These are phyloP conservation scores for Eubucco bourcierii DNA, from an alignment of 2,113 vertebrate species.

Conservation along the genomic window DNA sequence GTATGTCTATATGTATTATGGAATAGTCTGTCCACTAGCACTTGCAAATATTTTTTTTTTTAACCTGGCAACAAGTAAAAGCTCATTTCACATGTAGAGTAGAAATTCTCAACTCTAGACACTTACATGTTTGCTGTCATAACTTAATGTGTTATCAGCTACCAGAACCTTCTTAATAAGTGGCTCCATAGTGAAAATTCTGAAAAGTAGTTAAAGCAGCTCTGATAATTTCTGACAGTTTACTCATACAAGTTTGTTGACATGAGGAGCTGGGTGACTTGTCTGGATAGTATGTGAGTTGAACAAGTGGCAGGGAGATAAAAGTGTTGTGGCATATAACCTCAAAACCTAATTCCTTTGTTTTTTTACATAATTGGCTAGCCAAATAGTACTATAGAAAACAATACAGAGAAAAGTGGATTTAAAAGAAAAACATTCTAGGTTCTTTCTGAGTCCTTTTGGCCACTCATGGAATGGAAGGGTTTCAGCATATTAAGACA, in stretches of 20 bases:
- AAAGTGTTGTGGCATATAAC: no score
- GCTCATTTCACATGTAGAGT: neutral
- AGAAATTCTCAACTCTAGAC: neutral
- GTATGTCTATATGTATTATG: neutral
- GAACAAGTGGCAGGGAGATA: neutral
- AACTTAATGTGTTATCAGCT: neutral
- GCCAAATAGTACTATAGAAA: neutral
- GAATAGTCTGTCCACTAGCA: neutral
- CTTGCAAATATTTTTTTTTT: neutral
- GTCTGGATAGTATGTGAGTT: neutral
- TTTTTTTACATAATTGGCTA: neutral
- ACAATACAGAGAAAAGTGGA: neutral
- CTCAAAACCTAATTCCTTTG: no score
- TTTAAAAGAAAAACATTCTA: neutral
- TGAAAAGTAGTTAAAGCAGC: neutral
- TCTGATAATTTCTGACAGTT: neutral
- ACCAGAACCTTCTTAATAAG: slow-evolving; percentile 32
- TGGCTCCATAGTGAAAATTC: neutral
- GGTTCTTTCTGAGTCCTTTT: neutral
- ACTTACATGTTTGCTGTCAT: neutral
- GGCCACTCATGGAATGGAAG: neutral
- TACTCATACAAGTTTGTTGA: neutral
- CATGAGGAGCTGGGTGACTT: neutral
- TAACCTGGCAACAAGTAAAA: neutral
- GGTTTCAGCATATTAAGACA: neutral